phyloP scores from a whole-genome alignment of 2,113 vertebrate genomes.

The Leptosomus discolor region DNA sequence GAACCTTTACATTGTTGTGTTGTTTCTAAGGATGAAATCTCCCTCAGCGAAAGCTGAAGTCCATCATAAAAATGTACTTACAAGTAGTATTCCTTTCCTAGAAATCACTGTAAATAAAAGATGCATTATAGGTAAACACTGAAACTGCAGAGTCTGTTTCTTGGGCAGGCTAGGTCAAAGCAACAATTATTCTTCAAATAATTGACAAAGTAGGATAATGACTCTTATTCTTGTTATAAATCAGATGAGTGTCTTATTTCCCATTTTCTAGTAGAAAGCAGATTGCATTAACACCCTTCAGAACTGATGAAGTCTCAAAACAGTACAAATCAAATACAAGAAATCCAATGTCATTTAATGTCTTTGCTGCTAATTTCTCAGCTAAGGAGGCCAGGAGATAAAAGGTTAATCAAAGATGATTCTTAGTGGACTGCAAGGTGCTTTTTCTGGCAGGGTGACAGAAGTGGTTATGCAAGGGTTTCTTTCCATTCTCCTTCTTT shows the following conservation, averaged over 20 bases:
- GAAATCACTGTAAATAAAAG: not conserved
- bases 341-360: not conserved
- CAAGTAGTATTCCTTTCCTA: not conserved
- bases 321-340: not conserved
- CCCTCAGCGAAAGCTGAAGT: not conserved
- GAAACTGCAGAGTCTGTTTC: not conserved
- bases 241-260: not conserved
- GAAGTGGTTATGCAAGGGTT: not conserved
- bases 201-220: not conserved
- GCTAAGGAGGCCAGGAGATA: not conserved
- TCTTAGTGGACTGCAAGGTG: not conserved
- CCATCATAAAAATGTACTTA: not conserved
- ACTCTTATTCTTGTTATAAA: not conserved
- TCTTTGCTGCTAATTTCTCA: not conserved
- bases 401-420: not conserved
- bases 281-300: not conserved
- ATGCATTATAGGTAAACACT: not conserved
- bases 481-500: not conserved
- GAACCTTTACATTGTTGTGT: not conserved
- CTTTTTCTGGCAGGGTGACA: not conserved
- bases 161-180: not conserved
- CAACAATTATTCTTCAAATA: not conserved
- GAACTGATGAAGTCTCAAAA: not conserved
- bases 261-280: not conserved
- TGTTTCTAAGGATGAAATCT: not conserved